These are phyloP conservation scores for Hoplodrina ambigua DNA, from an alignment of 2,888 invertebrate species.

Conservation along the genomic window DNA sequence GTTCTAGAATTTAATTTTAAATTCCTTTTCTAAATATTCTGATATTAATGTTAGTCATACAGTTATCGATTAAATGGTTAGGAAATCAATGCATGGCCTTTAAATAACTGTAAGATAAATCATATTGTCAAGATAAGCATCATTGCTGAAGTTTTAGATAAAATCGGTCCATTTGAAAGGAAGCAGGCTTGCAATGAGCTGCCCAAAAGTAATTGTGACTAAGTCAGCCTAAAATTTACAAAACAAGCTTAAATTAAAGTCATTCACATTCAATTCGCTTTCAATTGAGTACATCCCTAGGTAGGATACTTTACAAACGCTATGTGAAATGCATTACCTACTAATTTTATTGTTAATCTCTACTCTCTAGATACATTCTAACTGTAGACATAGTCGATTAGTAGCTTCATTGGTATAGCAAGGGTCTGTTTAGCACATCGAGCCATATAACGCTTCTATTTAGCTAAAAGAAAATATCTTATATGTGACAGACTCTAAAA, in stretches of 20 bases:
- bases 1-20: conserved; percentile 8
- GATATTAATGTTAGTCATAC: conserved; percentile 5
- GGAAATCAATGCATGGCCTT: conserved; percentile 42
- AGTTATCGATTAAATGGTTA: conserved; percentile 16
- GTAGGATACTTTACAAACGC: conserved; percentile 9
- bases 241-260: not conserved
- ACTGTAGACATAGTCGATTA: conserved; percentile 5
- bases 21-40: conserved; percentile 18
- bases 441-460: not conserved
- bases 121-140: conserved; percentile 50
- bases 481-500: not conserved
- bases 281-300: conserved; percentile 6
- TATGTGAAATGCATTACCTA: conserved; percentile 24
- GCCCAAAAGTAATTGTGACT: conserved; percentile 19
- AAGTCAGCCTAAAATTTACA: not conserved
- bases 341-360: conserved; percentile 40
- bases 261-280: not conserved
- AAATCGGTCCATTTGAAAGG: conserved; percentile 45
- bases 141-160: conserved; percentile 40
- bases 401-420: not conserved
- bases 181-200: conserved; percentile 26
- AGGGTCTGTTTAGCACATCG: not conserved
- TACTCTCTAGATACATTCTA: conserved; percentile 21
- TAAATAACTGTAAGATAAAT: conserved; percentile 52
- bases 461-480: not conserved